Percentiles rank a stretch among this genome's conserved stretches.
phyloP scores from a whole-genome alignment of 1,140 invertebrate genomes.

The Frieseomelitta varia region DNA sequence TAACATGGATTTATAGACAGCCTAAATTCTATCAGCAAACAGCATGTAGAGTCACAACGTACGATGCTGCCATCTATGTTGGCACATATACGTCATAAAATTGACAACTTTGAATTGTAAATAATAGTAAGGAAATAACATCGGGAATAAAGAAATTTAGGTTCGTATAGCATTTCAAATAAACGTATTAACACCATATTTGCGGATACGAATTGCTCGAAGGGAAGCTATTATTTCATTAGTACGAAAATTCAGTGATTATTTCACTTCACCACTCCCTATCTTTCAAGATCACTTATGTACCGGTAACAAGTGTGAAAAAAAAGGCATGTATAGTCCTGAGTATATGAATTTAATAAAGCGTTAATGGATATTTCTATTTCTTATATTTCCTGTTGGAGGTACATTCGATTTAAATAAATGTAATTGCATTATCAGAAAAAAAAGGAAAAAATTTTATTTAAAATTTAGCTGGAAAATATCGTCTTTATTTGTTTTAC shows the following conservation, averaged over 20 bases:
- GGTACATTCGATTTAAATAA: background rate
- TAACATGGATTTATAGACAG: background rate
- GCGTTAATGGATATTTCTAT: background rate
- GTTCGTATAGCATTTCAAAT: no score
- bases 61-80: constrained; percentile 12
- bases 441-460: background rate
- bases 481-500: background rate
- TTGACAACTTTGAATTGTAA: background rate
- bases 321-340: background rate
- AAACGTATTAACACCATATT: background rate
- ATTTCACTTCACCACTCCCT: background rate
- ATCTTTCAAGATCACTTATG: background rate
- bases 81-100: no score
- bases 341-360: background rate
- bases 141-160: background rate
- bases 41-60: background rate
- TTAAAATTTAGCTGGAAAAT: background rate
- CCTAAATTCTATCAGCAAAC: background rate
- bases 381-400: background rate
- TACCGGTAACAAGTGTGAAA: background rate
- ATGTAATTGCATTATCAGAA: background rate
- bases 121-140: background rate
- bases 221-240: background rate
- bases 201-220: background rate
- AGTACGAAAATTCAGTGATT: background rate